Base-by-base conservation (phyloP, 2,888 invertebrate species). In the Cataglyphis livida region DNA sequence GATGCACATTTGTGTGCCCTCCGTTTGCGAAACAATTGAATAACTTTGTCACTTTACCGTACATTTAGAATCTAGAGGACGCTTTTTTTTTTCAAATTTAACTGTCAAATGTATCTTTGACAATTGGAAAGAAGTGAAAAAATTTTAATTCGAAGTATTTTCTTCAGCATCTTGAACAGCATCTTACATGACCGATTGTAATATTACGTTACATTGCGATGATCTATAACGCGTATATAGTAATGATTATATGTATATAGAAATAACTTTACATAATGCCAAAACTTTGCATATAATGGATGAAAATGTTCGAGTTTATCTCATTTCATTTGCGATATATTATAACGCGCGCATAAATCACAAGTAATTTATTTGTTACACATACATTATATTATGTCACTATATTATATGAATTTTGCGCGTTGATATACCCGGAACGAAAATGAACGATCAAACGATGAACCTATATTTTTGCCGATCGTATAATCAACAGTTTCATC, bases 401-500 rank as follows among this genome's bases (percentile, higher is more conserved):
- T 76, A n/a, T 51, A 51, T 48, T 70, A 70, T 70, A 79, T 79
- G 35, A 79, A 79, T 79, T 79, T 79, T 59, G 59, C 59, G 38
- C 44, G 78, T 32, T 70, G 70, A 70, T 79, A 70, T 57, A 59
- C 44, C 44, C 59, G 18, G 18, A 12, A 70, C 32, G n/a, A 25
- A 51, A 68, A 68, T n/a, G n/a, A 51, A 51, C 44, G 70, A 68
- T 78, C 78, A 35, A 59, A 70, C 59, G 70, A 12, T 48, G 38
- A 68, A 68, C 59, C 41, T 68, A 59, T 70, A 79, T 79, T 70
- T 79, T 79, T 59, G 68, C 57, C 68, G 78, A 54, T 61, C 59
- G 3, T 79, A 70, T 79, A 79, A 70, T 70, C 70, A 21, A 79
- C 59, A 78, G 78, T 78, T 59, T 78, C 78, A 79, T 32, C 78